phyloP scores from a whole-genome alignment of 2,113 vertebrate genomes.

The Aptenodytes forsteri region DNA sequence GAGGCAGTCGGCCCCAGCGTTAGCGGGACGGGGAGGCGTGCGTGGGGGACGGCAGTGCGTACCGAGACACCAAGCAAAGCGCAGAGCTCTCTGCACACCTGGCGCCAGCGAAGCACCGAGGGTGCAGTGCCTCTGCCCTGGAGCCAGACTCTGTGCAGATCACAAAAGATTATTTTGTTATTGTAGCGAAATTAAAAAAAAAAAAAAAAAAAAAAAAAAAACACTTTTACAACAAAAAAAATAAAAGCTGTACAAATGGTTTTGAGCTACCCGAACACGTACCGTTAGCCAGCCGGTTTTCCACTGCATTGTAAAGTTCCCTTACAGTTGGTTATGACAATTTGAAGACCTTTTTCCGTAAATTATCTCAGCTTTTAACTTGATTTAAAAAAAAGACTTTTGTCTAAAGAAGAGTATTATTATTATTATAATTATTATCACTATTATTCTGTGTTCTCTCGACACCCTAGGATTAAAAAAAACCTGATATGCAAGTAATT shows the following conservation, averaged over 20 bases:
- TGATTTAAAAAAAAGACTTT: slow-evolving; percentile 76
- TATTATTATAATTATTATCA: slow-evolving; percentile 56
- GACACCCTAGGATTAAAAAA: slow-evolving; percentile 74
- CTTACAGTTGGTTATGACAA: slow-evolving; percentile 88
- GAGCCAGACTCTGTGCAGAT: slow-evolving; percentile 84
- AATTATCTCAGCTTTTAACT: slow-evolving; percentile 88
- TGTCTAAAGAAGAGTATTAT: slow-evolving; percentile 76
- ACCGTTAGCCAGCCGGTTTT: slow-evolving; percentile 89
- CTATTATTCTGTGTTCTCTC: slow-evolving; percentile 73
- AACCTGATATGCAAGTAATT: slow-evolving; percentile 89
- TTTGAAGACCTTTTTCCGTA: slow-evolving; percentile 86
- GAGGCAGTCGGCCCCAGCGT: slow-evolving; percentile 62
- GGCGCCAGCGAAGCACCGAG: slow-evolving; percentile 52
- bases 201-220: slow-evolving; percentile 78
- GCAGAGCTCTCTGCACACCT: slow-evolving; percentile 13
- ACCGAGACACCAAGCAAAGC: neutral
- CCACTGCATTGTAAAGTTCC: slow-evolving; percentile 90
- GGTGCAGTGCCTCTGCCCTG: slow-evolving; percentile 80
- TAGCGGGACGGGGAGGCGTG: slow-evolving; percentile 35
- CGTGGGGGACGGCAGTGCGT: slow-evolving; percentile 2
- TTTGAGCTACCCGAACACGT: slow-evolving; percentile 89
- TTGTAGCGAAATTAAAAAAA: slow-evolving; percentile 83
- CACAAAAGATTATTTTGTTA: slow-evolving; percentile 96
- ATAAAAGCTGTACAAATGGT: slow-evolving; percentile 87
- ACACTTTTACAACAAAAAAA: slow-evolving; percentile 86